These are phyloP conservation scores for Gnathonemus longibarbis DNA, from an alignment of 2,113 vertebrate species.

Conservation along the genomic window DNA sequence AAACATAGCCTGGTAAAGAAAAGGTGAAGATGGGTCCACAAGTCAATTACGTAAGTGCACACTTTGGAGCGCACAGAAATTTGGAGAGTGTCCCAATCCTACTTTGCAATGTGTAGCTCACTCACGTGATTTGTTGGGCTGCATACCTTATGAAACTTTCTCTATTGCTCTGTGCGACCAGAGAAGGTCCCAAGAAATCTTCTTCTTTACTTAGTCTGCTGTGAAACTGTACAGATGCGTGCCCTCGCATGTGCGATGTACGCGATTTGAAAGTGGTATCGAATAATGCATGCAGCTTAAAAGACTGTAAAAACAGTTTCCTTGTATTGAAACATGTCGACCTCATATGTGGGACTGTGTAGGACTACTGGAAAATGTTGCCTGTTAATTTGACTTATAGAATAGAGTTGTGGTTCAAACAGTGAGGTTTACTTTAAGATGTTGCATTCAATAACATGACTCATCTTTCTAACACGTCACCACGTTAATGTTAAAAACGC, in stretches of 20 bases:
- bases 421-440: background rate
- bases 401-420: background rate
- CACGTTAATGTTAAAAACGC: background rate
- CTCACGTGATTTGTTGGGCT: background rate
- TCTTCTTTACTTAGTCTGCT: background rate
- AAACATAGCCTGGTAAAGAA: background rate
- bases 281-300: background rate
- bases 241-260: background rate
- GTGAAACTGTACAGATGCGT: background rate
- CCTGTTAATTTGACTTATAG: background rate
- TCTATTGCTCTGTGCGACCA: background rate
- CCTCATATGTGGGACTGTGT: background rate
- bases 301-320: background rate
- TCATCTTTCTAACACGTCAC: background rate
- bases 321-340: background rate
- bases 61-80: background rate
- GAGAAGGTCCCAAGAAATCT: background rate
- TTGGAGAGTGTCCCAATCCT: background rate
- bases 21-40: background rate
- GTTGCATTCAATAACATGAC: background rate
- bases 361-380: background rate
- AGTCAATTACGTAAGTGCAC: background rate
- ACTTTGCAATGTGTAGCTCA: background rate
- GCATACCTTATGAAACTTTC: background rate
- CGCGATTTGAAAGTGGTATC: background rate